Base-by-base conservation (phyloP, 2,888 invertebrate genomes). In the Panopea generosa region DNA sequence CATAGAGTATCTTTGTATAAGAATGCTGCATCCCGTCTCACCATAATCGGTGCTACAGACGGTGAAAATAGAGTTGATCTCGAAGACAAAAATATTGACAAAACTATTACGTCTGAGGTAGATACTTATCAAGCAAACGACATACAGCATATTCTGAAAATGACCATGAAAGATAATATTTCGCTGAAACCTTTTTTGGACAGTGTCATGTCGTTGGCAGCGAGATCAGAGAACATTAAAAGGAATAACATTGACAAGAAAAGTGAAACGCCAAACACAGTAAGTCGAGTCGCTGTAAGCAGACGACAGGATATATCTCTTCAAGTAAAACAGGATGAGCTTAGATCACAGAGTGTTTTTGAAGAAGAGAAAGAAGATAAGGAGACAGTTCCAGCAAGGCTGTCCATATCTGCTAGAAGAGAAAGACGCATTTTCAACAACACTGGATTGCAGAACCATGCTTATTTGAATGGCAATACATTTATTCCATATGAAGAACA, bases 401-500 rank as follows among this genome's bases (percentile, higher is more conserved):
- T 67, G 6, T 70, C 75, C 7, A 65, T 55, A 18, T 75, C 75
- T 1, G 69, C 69, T 6, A 24, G 50, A 33, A 67, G 67, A 27
- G 71, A 76, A 29, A 38, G 49, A 26, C 33, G 33, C 33, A 18
- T 50, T 40, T 18, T 14, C 2, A 6, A 22, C n/a, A 43, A 20
- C 1, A 26, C 20, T 0, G 20, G 18, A 33, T 6, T 7, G 11
- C 2, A 20, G 16, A 16, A 63, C 27, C 53, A 18, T 18, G 7
- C 6, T 6, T 55, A 53, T 29, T 27, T 75, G 18, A 70, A 70
- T 11, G 33, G 11, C 27, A 63, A 69, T 14, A 27, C 45, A n/a
- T 60, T 49, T 40, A 49, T 43, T 16, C 55, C 69, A 2, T 66
- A 40, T 26, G 75, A 75, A 40, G 75, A 70, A 27, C 75, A 75